Conservation (phyloP, 2,797 vertebrate species). For the Crocidura indochinensis region DNA sequence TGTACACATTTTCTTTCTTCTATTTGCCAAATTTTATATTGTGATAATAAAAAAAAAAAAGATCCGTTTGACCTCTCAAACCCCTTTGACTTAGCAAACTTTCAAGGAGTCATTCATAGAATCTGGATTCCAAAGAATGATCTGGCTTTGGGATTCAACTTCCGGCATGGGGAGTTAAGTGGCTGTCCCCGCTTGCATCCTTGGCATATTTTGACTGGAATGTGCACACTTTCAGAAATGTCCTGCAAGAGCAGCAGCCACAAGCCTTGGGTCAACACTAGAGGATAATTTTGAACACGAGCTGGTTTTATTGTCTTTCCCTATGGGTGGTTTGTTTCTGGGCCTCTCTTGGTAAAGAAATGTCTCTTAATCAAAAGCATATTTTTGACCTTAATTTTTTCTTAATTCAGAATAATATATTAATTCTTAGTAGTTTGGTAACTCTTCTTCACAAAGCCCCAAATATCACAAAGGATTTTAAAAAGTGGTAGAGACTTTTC, state of each 20-base stretch:
- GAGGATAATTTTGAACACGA: not conserved
- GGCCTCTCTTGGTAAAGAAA: not conserved
- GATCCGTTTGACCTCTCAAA: not conserved
- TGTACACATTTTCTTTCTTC: not conserved
- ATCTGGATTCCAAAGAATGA: slow-evolving; percentile 24
- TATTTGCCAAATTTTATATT: not conserved
- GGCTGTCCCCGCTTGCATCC: not conserved
- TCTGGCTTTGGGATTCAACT: not conserved
- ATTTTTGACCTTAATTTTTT: not conserved
- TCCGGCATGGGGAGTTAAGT: not conserved
- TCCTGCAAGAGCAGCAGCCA: no score
- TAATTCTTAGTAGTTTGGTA: not conserved
- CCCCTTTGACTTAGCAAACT: not conserved
- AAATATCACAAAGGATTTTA: not conserved
- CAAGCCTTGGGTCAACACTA: not conserved
- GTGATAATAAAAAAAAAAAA: slow-evolving; percentile 3
- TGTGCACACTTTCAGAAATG: not conserved
- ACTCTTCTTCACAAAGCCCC: not conserved
- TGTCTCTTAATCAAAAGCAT: not conserved
- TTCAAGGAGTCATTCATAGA: not conserved
- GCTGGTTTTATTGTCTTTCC: slow-evolving; percentile 2
- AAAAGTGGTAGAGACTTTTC: not conserved
- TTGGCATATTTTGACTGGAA: slow-evolving; percentile 13
- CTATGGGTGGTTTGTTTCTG: not conserved
- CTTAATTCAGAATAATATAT: not conserved